These are phyloP conservation scores for Vidua macroura DNA, from an alignment of 2,113 vertebrate genomes.

Conservation along the genomic window DNA sequence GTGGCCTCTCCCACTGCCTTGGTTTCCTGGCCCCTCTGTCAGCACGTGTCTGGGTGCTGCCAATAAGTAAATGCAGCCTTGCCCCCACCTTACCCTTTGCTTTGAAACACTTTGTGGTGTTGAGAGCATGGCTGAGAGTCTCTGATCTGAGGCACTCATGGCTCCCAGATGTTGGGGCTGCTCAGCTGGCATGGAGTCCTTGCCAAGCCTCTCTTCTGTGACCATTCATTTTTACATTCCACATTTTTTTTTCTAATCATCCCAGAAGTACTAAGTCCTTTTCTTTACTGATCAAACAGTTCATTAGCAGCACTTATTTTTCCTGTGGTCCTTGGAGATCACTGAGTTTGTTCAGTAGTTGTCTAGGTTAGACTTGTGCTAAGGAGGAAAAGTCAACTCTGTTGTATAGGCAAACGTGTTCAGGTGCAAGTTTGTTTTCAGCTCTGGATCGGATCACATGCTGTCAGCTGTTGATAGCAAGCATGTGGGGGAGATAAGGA, in stretches of 20 bases:
- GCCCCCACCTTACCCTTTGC: neutral
- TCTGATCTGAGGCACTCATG: neutral
- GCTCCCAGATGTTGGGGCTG: conserved; percentile 31
- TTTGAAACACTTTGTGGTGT: neutral
- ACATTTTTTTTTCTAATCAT: neutral
- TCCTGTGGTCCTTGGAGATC: neutral
- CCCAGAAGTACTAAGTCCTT: neutral
- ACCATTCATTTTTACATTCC: conserved; percentile 34
- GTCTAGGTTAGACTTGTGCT: neutral
- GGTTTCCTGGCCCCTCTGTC: neutral
- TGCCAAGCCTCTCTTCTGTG: neutral
- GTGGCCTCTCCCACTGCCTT: neutral
- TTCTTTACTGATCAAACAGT: neutral
- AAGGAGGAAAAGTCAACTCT: neutral
- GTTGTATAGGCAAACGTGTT: neutral
- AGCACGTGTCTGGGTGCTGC: neutral
- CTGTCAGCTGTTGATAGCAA: neutral
- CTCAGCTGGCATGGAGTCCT: neutral
- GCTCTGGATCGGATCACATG: neutral
- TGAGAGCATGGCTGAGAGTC: neutral
- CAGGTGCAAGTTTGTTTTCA: neutral
- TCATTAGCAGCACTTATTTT: neutral
- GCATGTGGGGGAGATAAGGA: neutral
- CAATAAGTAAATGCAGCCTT: neutral
- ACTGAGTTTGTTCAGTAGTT: neutral